Evolutionary conservation across 2,113 vertebrate species (phyloP).

Genomic region (Alethe castanea): DNA sequence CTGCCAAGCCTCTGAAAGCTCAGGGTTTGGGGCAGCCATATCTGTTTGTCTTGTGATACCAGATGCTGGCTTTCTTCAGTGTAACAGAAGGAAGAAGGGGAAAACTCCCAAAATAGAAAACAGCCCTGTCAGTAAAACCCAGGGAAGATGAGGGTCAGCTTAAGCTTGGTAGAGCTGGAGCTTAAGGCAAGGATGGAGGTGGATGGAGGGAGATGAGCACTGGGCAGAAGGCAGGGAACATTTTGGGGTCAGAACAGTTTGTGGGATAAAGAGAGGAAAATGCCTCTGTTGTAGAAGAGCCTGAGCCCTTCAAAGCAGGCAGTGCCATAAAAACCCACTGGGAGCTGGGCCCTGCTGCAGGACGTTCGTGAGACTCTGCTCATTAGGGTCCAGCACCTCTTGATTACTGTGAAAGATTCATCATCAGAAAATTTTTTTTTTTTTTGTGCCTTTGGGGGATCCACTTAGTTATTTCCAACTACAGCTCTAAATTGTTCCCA

Average conservation of each 20-base stretch:
- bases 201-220: background rate
- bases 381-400: background rate
- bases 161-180: background rate
- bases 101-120: slow-evolving; percentile 8
- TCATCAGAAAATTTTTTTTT: background rate
- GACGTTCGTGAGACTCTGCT: background rate
- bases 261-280: background rate
- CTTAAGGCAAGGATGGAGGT: background rate
- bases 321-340: background rate
- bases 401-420: slow-evolving; percentile 27
- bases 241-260: background rate
- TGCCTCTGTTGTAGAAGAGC: background rate
- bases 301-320: background rate
- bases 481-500: slow-evolving; percentile 65
- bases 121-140: background rate
- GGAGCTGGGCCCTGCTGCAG: background rate
- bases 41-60: slow-evolving; percentile 16
- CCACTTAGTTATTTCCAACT: slow-evolving; percentile 46
- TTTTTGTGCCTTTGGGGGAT: slow-evolving; percentile 53
- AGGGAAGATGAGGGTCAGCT: background rate
- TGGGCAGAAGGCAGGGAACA: background rate
- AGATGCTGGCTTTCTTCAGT: background rate
- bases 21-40: background rate
- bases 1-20: slow-evolving; percentile 53
- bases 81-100: background rate